These are phyloP conservation scores for Telmatherina bonti DNA, from an alignment of 2,797 vertebrate species.

Conservation along the genomic window DNA sequence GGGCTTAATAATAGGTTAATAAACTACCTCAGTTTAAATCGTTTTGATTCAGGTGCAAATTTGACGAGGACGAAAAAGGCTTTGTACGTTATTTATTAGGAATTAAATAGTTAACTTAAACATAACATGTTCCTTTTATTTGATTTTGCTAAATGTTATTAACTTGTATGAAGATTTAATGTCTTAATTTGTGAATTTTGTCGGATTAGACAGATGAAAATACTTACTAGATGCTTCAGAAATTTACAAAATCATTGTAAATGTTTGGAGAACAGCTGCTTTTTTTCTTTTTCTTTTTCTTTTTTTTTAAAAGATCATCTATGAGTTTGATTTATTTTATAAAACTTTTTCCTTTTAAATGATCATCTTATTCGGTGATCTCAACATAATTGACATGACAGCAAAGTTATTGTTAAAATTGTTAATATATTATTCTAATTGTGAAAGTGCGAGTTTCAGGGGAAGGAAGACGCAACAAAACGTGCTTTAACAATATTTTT, in stretches of 20 bases:
- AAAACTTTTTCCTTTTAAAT: not conserved
- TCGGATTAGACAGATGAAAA: not conserved
- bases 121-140: not conserved
- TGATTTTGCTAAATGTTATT: too few species aligned
- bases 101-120: slow-evolving; percentile 8
- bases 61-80: not conserved
- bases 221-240: not conserved
- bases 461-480: not conserved
- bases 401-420: not conserved
- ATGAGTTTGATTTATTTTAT: not conserved
- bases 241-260: not conserved
- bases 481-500: not conserved
- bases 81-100: not conserved
- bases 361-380: not conserved
- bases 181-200: not conserved
- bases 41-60: slow-evolving; percentile 8
- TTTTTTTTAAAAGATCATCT: not conserved
- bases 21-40: not conserved
- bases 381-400: slow-evolving; percentile 11
- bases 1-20: too few species aligned
- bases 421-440: slow-evolving; percentile 2
- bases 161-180: not conserved
- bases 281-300: not conserved
- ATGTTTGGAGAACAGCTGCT: not conserved
- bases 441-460: not conserved